Percentiles rank a stretch among this genome's conserved stretches.
These are phyloP conservation scores for Leptinotarsa defecta DNA, from an alignment of 1,140 invertebrate genomes.

Conservation along the genomic window DNA sequence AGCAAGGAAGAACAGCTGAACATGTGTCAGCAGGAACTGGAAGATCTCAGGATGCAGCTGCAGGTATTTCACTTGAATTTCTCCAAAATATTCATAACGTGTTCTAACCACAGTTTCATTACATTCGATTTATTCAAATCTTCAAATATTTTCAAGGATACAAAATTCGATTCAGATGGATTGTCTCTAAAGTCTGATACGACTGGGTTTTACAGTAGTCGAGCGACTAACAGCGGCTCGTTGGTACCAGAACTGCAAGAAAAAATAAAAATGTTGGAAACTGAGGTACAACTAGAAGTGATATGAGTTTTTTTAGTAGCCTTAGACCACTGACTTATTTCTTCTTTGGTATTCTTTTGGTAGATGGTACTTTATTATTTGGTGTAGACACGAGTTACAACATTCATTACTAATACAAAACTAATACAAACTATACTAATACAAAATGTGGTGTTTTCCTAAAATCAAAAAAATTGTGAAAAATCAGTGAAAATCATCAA, in stretches of 20 bases:
- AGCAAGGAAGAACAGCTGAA: constrained; percentile 50
- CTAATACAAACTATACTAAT: too few species aligned
- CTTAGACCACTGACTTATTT: too few species aligned
- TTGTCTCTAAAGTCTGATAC: constrained; percentile 32
- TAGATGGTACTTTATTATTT: too few species aligned
- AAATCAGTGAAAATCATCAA: too few species aligned
- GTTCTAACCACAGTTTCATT: too few species aligned
- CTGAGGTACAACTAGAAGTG: constrained; percentile 32
- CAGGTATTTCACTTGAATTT: constrained; percentile 32
- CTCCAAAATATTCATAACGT: not conserved
- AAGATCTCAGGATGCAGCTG: constrained; percentile 49
- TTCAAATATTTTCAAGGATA: constrained; percentile 34
- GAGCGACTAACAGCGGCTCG: constrained; percentile 26
- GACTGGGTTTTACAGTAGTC: constrained; percentile 27
- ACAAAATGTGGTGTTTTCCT: too few species aligned
- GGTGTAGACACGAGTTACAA: too few species aligned
- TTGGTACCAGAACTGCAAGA: constrained; percentile 32
- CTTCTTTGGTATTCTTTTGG: too few species aligned
- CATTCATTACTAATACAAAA: too few species aligned
- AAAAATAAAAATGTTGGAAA: constrained; percentile 33
- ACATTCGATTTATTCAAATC: not conserved
- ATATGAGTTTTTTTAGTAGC: not conserved
- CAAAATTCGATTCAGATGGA: constrained; percentile 34
- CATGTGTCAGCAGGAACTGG: constrained; percentile 51
- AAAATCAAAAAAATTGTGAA: too few species aligned